Evolutionary conservation across 2,797 vertebrate genomes (phyloP).

Genomic region (Tapirus indicus): DNA sequence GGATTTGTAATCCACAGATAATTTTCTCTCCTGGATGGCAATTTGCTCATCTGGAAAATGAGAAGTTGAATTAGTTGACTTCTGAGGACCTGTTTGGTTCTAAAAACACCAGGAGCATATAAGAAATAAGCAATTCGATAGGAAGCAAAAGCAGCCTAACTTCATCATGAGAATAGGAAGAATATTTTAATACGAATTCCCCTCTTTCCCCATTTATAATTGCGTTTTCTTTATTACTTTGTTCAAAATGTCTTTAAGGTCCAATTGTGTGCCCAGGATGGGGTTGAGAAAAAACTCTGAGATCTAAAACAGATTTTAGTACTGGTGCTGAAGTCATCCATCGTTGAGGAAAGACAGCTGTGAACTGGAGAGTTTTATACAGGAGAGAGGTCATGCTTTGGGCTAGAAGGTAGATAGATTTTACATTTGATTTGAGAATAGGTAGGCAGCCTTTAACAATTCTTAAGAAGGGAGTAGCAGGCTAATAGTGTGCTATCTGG

Average conservation of each 20-base stretch:
- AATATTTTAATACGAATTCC: neutral
- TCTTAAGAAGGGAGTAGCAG: neutral
- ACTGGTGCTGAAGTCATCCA: neutral
- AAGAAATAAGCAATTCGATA: neutral
- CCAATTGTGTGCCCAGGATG: neutral
- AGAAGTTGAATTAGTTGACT: neutral
- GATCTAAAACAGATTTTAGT: neutral
- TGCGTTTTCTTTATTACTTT: neutral
- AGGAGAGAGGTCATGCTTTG: neutral
- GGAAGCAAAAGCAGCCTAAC: neutral
- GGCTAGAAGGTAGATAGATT: slow-evolving; percentile 5
- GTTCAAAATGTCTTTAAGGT: neutral
- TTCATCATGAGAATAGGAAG: neutral
- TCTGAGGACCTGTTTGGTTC: neutral
- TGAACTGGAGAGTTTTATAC: neutral
- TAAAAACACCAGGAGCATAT: neutral
- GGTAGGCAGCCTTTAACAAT: neutral
- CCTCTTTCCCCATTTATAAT: neutral
- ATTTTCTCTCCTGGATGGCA: neutral
- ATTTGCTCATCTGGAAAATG: neutral
- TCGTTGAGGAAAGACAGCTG: neutral
- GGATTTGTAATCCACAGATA: neutral
- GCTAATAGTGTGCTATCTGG: neutral
- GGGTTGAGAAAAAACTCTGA: neutral
- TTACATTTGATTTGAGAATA: slow-evolving; percentile 29